Conservation (phyloP, 2,888 invertebrate species). For the Parnassius smintheus region DNA sequence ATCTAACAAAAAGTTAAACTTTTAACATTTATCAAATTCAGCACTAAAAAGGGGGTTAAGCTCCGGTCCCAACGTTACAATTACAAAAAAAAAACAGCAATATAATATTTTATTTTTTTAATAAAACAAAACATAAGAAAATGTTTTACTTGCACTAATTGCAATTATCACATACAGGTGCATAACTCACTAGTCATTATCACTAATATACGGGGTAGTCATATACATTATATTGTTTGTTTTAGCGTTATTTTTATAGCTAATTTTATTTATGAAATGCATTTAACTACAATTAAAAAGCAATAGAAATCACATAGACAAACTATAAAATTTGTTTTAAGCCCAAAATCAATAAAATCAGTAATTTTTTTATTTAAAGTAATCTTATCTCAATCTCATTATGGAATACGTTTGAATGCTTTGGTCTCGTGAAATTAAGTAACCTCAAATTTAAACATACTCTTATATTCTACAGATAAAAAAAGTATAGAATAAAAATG, state of each 20-base stretch:
- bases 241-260: too few relatives aligned
- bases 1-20: too few relatives aligned
- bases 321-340: too few relatives aligned
- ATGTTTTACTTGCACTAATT: conserved; percentile 6
- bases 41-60: too few relatives aligned
- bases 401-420: conserved; percentile 26
- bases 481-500: not conserved
- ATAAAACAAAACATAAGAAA: conserved; percentile 10
- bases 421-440: conserved; percentile 9
- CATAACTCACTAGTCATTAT: not conserved
- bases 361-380: not conserved
- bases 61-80: too few relatives aligned
- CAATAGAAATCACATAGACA: too few relatives aligned
- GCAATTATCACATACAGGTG: conserved; percentile 11
- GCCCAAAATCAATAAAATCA: not conserved
- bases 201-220: too few relatives aligned
- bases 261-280: too few relatives aligned
- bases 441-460: not conserved
- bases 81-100: not conserved
- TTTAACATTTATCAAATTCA: too few relatives aligned
- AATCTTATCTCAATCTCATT: conserved; percentile 29
- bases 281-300: too few relatives aligned
- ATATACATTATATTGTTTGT: too few relatives aligned
- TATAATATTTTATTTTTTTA: not conserved
- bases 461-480: not conserved